Conservation (phyloP, 2,888 invertebrate genomes). For the Didymodactylos carnosus region DNA sequence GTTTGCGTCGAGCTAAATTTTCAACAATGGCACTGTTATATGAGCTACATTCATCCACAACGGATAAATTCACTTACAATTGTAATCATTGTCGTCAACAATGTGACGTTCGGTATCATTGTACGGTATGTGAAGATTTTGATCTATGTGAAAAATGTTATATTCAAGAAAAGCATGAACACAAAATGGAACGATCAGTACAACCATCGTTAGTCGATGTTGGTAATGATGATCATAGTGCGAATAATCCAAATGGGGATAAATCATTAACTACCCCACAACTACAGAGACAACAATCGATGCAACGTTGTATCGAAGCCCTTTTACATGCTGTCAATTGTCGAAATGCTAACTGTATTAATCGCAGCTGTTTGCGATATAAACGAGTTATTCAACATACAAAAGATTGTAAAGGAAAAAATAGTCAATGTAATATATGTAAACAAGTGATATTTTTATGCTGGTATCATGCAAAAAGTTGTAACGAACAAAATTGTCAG, state of each 20-base stretch:
- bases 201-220: background rate
- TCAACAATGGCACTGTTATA: conserved; percentile 91
- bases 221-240: conserved; percentile 6
- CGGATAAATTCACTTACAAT: conserved; percentile 90
- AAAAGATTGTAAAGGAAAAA: conserved; percentile 50
- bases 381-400: conserved; percentile 95
- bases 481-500: conserved; percentile 13
- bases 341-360: conserved; percentile 85
- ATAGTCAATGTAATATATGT: conserved; percentile 10
- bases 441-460: conserved; percentile 10
- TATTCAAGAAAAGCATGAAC: conserved; percentile 77
- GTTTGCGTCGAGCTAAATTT: conserved; percentile 73
- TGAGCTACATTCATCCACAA: conserved; percentile 92
- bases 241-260: conserved; percentile 34
- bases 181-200: conserved; percentile 68
- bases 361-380: conserved; percentile 95
- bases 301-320: conserved; percentile 67
- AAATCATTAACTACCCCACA: background rate
- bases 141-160: conserved; percentile 87
- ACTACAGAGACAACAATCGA: conserved; percentile 46
- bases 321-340: conserved; percentile 91
- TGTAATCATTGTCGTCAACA: conserved; percentile 90
- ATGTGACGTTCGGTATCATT: conserved; percentile 88
- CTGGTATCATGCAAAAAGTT: conserved; percentile 9
- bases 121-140: conserved; percentile 87